Evolutionary conservation across 2,888 invertebrate genomes (phyloP), one percentile per base, ranked within the genome.

Genomic region (Zhengitettix transpicula): DNA sequence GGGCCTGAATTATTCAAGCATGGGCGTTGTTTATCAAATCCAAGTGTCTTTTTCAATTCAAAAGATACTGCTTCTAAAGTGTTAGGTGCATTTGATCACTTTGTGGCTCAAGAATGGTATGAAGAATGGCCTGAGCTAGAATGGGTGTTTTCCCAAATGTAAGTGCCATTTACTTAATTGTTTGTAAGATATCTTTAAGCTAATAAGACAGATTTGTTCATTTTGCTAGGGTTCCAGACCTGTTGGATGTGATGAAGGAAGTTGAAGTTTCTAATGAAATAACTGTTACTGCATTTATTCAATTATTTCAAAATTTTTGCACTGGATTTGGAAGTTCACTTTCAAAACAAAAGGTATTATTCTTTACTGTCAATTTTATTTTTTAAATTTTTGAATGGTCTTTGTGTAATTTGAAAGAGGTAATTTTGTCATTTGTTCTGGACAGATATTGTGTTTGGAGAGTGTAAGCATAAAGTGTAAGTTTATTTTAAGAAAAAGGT

Each of bases 271-370:
- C 74, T 7, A 76, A 80, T 64, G 78, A 79, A 64, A 69, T 71
- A 40, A 67, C 81, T 58, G 71, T 83, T 10, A 75, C 77, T 64
- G 71, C 74, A 58, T 73, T 82, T 56, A 74, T 81, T 52, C 73
- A 75, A 54, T 77, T 81, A 60, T 78, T 83, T 66, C 75, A 76
- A 54, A 75, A 76, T 41, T 73, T 84, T 57, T 82, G 83, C 65
- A 75, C 81, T 28, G 81, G 83, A 59, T 87, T 88, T 69, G 86
- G 87, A 10, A 74, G 75, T 62, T 76, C 78, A 52, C 84, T 88
- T 69, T 79, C 82, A 0, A 71, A 70, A 58, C 71, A 72, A 28
- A 76, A 81, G 69, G 70, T 69, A 65, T 52, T 55, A 47, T 52
- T 5, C 9, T 17, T 17, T 10, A 52, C n/a, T 28, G 28, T 28